phyloP scores from a whole-genome alignment of 2,113 vertebrate species.

The Coreoperca whiteheadi region DNA sequence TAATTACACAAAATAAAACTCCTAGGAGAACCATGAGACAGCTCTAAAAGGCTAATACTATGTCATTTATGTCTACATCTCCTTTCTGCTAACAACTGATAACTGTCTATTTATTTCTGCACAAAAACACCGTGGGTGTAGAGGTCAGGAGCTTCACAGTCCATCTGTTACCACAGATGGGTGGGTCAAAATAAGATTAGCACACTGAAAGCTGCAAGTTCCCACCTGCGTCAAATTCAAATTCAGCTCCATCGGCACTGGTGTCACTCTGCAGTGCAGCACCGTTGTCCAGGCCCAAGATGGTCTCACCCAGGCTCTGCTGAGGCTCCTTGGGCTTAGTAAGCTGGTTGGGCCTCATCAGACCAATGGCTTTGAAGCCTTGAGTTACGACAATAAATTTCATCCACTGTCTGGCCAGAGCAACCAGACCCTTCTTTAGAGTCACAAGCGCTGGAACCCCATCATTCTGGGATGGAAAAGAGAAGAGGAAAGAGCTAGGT shows the following conservation, averaged over 20 bases:
- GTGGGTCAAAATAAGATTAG: conserved; percentile 3
- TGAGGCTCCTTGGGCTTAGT: conserved; percentile 84
- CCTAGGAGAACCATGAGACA: conserved; percentile 20
- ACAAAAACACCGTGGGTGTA: conserved; percentile 26
- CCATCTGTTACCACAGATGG: conserved; percentile 51
- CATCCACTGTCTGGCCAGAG: conserved; percentile 98
- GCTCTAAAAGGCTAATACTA: background rate
- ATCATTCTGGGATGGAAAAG: conserved; percentile 86
- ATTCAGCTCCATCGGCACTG: conserved; percentile 96
- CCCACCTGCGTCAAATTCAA: conserved; percentile 98
- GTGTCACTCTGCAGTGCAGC: conserved; percentile 95
- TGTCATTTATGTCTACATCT: background rate
- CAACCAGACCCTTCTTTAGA: conserved; percentile 97
- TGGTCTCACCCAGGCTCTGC: conserved; percentile 81
- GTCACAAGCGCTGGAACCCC: conserved; percentile 97
- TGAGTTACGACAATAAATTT: conserved; percentile 99
- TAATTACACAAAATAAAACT: conserved; percentile 67
- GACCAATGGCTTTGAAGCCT: conserved; percentile 94
- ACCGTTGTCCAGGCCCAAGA: conserved; percentile 89
- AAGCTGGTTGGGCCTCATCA: conserved; percentile 90
- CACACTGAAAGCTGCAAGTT: conserved; percentile 20
- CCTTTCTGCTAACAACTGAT: background rate
- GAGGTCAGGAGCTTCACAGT: conserved; percentile 25
- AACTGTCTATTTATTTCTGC: conserved; percentile 11
- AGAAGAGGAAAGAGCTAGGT: conserved; percentile 16